Base-by-base conservation (phyloP, 2,113 vertebrate genomes). In the Hoplias malabaricus region DNA sequence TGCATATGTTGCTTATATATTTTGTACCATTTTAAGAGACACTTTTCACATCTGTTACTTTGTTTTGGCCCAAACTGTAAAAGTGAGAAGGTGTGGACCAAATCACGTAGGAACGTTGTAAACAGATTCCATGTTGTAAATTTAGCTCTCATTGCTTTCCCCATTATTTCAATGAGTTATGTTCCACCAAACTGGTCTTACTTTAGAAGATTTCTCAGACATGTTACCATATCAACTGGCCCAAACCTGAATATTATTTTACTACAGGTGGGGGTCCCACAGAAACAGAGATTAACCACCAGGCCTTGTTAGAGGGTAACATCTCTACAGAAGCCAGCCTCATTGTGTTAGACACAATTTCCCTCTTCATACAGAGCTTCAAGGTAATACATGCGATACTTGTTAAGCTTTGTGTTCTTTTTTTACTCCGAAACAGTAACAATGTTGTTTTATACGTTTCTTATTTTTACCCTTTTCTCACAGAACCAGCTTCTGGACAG, bases 221-320 rank as follows among this genome's bases (percentile, higher is more conserved):
- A 12, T 31, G 31, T 61, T 34, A 29, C 23, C 3, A 57, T 19
- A 5, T 5, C 13, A 14, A 10, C 2, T 56, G 4, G 25, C 1
- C 3, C 36, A 40, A 21, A 48, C 21, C 46, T 73, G 53, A 38
- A 36, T 14, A 14, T 8, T 69, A 0, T 11, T 75, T 73, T 3
- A 19, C 65, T 80, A 0, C 83, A 96, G 96, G 93, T 80, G 88
- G 88, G 12, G 89, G 95, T 8, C 94, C 92, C 0, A 94, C 94
- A 1, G 97, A 98, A 86, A 94, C 94, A 80, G 96, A 98, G 82
- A 90, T 97, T 73, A 92, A 96, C 77, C 97, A 99, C 82, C 96
- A 97, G 81, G 93, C 96, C 0, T 90, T 99, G 68, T 89, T 99
- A 12, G 98, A 98, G 83, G 96, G 96, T 14, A 98, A 96, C 80